Evolutionary conservation across 2,888 invertebrate genomes (phyloP).

Genomic region (Terebella lapidaria): DNA sequence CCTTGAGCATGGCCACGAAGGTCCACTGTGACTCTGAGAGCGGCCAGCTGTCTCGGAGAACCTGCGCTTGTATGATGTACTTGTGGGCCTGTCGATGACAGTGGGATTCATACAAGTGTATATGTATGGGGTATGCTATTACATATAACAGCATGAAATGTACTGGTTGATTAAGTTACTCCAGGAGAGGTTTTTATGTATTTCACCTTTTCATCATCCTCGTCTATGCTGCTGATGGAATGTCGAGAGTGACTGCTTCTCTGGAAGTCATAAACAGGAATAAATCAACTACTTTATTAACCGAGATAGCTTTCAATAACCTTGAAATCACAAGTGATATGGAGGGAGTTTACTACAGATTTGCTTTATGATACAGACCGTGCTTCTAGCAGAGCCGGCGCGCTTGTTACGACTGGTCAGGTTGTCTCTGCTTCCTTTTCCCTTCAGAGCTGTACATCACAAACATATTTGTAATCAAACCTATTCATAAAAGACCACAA

Average conservation of each 20-base stretch:
- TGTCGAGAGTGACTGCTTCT: slow-evolving; percentile 3
- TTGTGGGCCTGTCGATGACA: slow-evolving; percentile 43
- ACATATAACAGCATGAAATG: not conserved
- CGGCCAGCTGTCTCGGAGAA: slow-evolving; percentile 50
- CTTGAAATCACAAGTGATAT: too few relatives aligned
- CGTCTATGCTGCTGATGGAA: slow-evolving; percentile 21
- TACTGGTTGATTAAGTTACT: not conserved
- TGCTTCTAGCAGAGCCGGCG: not conserved
- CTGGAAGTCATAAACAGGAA: not conserved
- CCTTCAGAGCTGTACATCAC: not conserved
- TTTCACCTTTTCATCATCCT: slow-evolving; percentile 31
- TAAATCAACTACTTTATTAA: too few relatives aligned
- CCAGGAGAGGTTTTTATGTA: not conserved
- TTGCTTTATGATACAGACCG: not conserved
- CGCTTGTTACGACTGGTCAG: not conserved
- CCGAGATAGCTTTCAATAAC: too few relatives aligned
- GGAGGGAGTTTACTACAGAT: not conserved
- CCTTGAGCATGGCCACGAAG: slow-evolving; percentile 49
- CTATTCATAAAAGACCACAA: not conserved
- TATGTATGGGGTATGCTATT: not conserved
- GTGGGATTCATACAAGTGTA: not conserved
- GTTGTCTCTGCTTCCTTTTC: not conserved
- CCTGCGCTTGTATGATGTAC: slow-evolving; percentile 50
- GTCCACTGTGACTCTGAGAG: slow-evolving; percentile 47
- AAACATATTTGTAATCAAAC: not conserved